A percentile compares a stretch with the other conserved stretches of the same genome.
Conservation (phyloP, 2,113 vertebrate genomes). For the Gallinago paraguaiae region DNA sequence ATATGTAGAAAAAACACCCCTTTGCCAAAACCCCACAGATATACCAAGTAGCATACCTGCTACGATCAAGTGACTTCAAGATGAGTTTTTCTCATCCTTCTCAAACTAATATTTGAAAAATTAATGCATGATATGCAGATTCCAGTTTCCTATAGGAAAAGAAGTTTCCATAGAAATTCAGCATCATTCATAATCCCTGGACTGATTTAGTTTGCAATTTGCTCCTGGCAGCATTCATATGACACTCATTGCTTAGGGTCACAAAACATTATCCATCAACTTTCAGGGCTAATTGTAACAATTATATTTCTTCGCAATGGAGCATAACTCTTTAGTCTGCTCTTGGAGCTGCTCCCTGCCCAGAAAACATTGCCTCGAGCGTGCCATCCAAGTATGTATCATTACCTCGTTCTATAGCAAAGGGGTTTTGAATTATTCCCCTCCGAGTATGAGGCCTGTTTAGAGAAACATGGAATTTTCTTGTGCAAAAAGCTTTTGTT, state of each 20-base stretch:
- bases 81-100: not conserved
- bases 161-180: not conserved
- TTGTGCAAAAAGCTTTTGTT: not conserved
- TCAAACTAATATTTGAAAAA: not conserved
- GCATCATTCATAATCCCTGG: not conserved
- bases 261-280: not conserved
- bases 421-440: not conserved
- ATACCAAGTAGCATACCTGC: not conserved
- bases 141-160: not conserved
- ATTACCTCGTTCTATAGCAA: not conserved
- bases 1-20: not conserved
- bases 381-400: not conserved
- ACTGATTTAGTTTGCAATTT: not conserved
- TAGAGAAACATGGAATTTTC: not conserved
- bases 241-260: not conserved
- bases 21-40: rapidly evolving
- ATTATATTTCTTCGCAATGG: not conserved
- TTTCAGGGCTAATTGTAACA: not conserved
- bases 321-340: not conserved
- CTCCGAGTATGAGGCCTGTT: not conserved
- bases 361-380: not conserved
- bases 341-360: not conserved
- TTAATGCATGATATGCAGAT: not conserved
- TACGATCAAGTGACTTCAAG: not conserved
- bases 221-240: not conserved